These are phyloP conservation scores for Microctenopoma steveboyesi DNA, from an alignment of 2,797 vertebrate genomes.

Conservation along the genomic window DNA sequence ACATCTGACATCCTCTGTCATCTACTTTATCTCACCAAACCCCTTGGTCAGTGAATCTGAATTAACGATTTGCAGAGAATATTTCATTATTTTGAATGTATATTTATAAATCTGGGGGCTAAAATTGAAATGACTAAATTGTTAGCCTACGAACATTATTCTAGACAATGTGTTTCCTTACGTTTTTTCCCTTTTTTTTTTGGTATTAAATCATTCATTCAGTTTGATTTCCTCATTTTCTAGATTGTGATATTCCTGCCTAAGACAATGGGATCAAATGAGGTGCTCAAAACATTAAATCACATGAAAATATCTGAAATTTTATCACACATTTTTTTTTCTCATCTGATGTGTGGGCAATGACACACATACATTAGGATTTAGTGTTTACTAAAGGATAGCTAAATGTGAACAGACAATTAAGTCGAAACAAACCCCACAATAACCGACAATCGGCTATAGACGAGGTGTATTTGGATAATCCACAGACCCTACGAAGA, in stretches of 20 bases:
- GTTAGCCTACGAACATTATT: neutral
- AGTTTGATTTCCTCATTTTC: neutral
- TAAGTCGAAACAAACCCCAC: no score
- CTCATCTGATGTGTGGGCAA: no score
- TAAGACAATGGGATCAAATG: neutral
- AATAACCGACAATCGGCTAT: no score
- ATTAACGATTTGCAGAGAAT: constrained; percentile 15
- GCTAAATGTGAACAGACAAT: neutral
- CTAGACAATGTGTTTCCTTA: neutral
- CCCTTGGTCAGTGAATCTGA: constrained; percentile 27
- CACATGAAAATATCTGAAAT: neutral
- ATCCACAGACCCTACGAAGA: neutral
- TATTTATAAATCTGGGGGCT: constrained; percentile 15
- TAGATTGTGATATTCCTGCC: neutral
- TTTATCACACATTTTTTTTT: neutral
- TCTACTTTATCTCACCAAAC: constrained; percentile 59
- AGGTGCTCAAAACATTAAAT: neutral
- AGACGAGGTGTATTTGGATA: no score
- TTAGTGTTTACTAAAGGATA: neutral
- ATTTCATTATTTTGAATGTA: constrained; percentile 20
- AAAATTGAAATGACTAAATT: constrained; percentile 4
- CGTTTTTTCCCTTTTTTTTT: neutral
- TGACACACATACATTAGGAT: no score
- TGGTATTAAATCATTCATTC: neutral
- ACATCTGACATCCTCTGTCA: constrained; percentile 73